Evolutionary conservation across 2,797 vertebrate species (phyloP), one percentile per base, ranked within the genome.

Genomic region (Intellagama lesueurii): DNA sequence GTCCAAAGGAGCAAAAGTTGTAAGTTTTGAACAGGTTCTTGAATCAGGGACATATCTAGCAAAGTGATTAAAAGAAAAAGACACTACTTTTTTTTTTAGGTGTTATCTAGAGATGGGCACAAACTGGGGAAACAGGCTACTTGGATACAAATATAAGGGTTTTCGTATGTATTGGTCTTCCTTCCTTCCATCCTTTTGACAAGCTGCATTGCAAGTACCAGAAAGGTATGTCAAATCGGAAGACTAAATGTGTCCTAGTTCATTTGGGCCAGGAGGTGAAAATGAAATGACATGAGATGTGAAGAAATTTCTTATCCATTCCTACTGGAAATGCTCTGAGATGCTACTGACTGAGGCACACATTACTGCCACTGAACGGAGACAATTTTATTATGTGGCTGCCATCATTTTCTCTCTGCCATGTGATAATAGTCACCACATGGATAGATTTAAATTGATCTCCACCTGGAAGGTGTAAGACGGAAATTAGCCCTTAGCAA

Each of bases 401-500:
- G 75, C 64, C 1, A 26, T 17, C 16, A 76, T 64, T 76, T 75
- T 75, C 24, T 40, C 14, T 52, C 26, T 76, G 47, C 3, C 85
- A 66, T 66, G 26, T 66, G 75, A 49, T 32, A 79, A 35, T 16
- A 52, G 8, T 14, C 12, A 78, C 75, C 75, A 26, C 64, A 0
- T 32, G 73, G 78, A 56, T 85, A 19, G 75, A 89, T 30, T 77
- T 30, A 60, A 44, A 22, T 12, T 44, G 75, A 56, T 1, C 0
- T 85, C 52, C 40, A 64, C 14, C 26, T 76, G 40, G 35, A 47
- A 77, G 17, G 19, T 30, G 47, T 52, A 49, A 49, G 5, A 32
- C 70, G 22, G 3, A 11, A 72, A 85, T 9, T 47, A 12, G 44
- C 52, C 76, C 52, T 81, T 83, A 82, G 85, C 72, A 90, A 92